Evolutionary conservation across 2,113 vertebrate genomes (phyloP).

Genomic region (Athene noctua): DNA sequence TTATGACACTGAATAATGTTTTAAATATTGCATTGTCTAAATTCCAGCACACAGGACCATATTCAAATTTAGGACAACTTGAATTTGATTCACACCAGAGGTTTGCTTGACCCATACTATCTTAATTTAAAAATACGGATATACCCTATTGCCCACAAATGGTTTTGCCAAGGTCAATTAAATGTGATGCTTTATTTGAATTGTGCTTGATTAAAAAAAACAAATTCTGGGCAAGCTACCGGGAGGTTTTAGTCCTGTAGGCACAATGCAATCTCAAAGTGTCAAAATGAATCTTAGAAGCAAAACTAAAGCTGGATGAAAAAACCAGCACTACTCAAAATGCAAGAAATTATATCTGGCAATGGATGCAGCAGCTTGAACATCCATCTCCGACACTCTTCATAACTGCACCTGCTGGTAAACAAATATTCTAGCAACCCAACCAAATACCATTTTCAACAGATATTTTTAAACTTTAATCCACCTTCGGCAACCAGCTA

Average conservation of each 20-base stretch:
- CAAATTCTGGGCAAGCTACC: neutral
- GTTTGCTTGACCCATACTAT: neutral
- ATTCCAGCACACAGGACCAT: neutral
- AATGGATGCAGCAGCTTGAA: neutral
- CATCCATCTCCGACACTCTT: neutral
- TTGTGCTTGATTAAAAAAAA: neutral
- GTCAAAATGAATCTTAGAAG: neutral
- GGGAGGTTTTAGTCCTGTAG: neutral
- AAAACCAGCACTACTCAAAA: neutral
- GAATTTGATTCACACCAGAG: neutral
- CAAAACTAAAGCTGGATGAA: neutral
- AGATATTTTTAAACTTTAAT: neutral
- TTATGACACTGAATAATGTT: conserved; percentile 7
- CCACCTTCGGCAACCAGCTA: neutral
- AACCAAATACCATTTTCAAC: neutral
- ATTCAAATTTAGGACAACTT: neutral
- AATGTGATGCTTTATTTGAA: neutral
- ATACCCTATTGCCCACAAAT: neutral
- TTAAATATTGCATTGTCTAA: neutral
- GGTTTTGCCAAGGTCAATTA: neutral
- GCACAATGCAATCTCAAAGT: neutral
- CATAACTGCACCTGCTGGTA: neutral
- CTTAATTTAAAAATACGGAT: neutral
- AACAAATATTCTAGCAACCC: neutral
- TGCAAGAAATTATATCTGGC: neutral